Evolutionary conservation across 2,888 invertebrate species (phyloP).

Genomic region (Lasioglossum zephyrum): DNA sequence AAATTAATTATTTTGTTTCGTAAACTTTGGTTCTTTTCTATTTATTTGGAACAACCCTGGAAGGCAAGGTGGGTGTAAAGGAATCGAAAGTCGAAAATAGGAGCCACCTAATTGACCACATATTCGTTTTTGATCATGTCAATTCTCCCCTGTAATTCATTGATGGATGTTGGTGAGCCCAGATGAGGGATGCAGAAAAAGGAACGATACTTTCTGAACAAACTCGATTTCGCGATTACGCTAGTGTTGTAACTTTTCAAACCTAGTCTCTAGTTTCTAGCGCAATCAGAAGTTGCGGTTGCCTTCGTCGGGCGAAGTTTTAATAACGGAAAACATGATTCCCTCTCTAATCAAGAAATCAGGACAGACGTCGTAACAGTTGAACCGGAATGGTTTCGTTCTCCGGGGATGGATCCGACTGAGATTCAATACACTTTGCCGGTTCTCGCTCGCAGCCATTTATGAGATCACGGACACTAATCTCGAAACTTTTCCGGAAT

Average conservation of each 20-base stretch:
- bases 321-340: background rate
- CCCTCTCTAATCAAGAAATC: conserved; percentile 23
- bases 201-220: no score
- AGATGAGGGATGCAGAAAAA: no score
- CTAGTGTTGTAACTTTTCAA: background rate
- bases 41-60: no score
- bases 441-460: conserved; percentile 36
- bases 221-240: background rate
- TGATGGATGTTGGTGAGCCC: no score
- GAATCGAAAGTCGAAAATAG: no score
- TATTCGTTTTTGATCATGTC: no score
- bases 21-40: no score
- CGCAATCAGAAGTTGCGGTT: background rate
- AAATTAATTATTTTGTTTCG: no score
- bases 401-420: background rate
- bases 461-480: conserved; percentile 38
- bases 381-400: background rate
- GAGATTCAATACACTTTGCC: conserved; percentile 12
- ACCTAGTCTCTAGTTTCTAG: background rate
- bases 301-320: background rate
- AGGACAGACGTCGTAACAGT: conserved; percentile 13
- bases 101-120: no score
- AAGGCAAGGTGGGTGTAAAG: no score
- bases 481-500: conserved; percentile 56
- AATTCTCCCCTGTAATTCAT: no score